phyloP scores from a whole-genome alignment of 2,797 vertebrate species.

The Picus viridis region DNA sequence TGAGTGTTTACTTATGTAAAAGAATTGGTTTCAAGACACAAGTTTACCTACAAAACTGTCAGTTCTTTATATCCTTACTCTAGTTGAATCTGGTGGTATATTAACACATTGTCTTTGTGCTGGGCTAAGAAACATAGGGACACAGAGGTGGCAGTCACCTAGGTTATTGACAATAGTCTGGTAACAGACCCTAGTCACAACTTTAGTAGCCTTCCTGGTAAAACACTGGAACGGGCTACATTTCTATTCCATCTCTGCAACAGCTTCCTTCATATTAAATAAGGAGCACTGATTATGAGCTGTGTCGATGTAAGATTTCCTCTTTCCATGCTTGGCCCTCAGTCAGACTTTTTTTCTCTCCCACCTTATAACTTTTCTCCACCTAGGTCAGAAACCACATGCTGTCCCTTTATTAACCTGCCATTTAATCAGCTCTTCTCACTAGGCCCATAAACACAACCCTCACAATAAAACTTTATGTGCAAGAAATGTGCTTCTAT shows the following conservation, averaged over 20 bases:
- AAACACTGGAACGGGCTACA: neutral
- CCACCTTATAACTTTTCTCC: slow-evolving; percentile 52
- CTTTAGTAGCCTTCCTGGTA: neutral
- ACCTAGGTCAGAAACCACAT: slow-evolving; percentile 63
- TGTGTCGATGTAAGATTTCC: slow-evolving; percentile 47
- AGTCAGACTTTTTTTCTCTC: slow-evolving; percentile 46
- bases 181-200: neutral
- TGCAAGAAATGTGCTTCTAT: slow-evolving; percentile 67
- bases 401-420: slow-evolving; percentile 66
- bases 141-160: neutral
- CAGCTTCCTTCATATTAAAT: slow-evolving; percentile 14
- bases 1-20: neutral
- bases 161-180: neutral
- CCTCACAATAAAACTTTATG: slow-evolving; percentile 70
- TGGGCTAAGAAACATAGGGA: neutral
- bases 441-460: slow-evolving; percentile 62
- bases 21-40: neutral
- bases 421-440: slow-evolving; percentile 65
- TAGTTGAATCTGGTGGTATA: neutral
- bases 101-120: neutral
- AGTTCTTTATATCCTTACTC: neutral
- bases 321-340: slow-evolving; percentile 32
- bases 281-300: slow-evolving; percentile 27
- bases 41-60: neutral
- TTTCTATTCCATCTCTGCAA: neutral